Base-by-base conservation (phyloP, 2,113 vertebrate genomes). In the Odocoileus hemionus region DNA sequence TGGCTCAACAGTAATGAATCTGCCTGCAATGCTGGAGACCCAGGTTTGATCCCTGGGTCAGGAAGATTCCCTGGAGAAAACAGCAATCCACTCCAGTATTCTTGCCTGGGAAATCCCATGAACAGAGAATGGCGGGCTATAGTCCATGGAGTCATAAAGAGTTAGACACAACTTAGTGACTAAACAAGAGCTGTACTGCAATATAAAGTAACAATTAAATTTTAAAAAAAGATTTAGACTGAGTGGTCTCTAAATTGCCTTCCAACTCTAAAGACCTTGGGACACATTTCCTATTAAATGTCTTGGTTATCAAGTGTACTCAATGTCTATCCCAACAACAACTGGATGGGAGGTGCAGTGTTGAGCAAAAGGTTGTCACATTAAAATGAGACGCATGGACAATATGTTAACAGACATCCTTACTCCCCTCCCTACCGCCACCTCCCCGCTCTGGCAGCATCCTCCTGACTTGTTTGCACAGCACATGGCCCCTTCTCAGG, bases 331-430 rank as follows among this genome's bases (percentile, higher is more conserved):
- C 33, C 15, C 60, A 26, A 25, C 6, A 33, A 33, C 86, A 26
- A 2, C 21, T 52, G 21, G 17, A 6, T 26, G 60, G 43, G 33
- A 33, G 7, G 19, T 9, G 6, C 45, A 28, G 45, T 36, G 3
- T 1, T 15, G 21, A 47, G 33, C 74, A 30, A 12, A 33, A 15
- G 1, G 1, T 30, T 43, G 25, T 83, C 36, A 15, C 16, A 25
- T 47, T 52, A 61, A 55, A 36, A 26, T 13, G 3, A 82, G n/a
- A 4, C 0, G 0, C 1, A 4, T 2, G 8, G 74, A 15, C 23
- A 39, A 23, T 19, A 1, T 1, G 23, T 25, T 7, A 33, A 26
- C 21, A 26, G 6, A 10, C 26, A 30, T 47, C 7, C 26, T 79
- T 79, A 28, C 15, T 79, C 76, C 43, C 15, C 52, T 4, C 26